Conservation (phyloP, 2,113 vertebrate genomes). For the Coreoperca whiteheadi region DNA sequence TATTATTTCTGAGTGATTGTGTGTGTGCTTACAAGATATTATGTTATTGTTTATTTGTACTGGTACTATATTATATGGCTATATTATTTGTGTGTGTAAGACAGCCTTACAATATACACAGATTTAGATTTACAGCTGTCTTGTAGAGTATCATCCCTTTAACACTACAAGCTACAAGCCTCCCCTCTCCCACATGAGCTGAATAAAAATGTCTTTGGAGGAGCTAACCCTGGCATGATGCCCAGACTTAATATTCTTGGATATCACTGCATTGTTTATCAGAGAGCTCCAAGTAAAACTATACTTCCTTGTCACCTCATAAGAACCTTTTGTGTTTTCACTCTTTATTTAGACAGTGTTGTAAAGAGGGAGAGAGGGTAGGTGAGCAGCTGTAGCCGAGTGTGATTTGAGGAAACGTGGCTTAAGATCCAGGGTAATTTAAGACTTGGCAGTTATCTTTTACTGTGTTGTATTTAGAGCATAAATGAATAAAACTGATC, state of each 20-base stretch:
- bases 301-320: conserved; percentile 18
- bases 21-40: not conserved
- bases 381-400: not conserved
- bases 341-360: not conserved
- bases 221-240: conserved; percentile 58
- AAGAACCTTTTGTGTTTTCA: not conserved
- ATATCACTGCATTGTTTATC: conserved; percentile 53
- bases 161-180: conserved; percentile 24
- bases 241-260: conserved; percentile 63
- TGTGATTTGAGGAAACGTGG: not conserved
- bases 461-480: not conserved
- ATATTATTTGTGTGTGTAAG: not conserved
- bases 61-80: not conserved
- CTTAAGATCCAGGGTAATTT: not conserved
- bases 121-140: conserved; percentile 26
- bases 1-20: not conserved
- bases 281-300: conserved; percentile 38
- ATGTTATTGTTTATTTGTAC: conserved; percentile 2
- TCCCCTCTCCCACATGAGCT: conserved; percentile 43
- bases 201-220: conserved; percentile 49
- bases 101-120: not conserved
- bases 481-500: conserved; percentile 1
- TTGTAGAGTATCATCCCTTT: conserved; percentile 39
- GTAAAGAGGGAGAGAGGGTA: not conserved
- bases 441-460: not conserved